Evolutionary conservation across 2,888 invertebrate species (phyloP).

Genomic region (Tetragnatha montana): DNA sequence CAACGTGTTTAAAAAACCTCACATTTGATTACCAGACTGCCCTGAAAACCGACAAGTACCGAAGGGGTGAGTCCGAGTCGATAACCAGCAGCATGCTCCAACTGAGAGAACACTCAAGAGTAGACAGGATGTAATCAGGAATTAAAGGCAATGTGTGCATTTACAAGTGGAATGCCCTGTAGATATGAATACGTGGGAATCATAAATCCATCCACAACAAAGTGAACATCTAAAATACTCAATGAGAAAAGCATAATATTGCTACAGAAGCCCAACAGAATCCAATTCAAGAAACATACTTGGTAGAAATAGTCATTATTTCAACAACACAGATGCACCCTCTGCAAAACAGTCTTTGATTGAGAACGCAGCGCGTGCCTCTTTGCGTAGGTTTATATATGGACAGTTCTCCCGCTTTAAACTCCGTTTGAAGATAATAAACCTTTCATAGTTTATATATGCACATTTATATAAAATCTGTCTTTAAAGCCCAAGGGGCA

Average conservation of each 20-base stretch:
- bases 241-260: slow-evolving; percentile 18
- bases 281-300: not conserved
- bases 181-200: not conserved
- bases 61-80: not conserved
- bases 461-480: slow-evolving; percentile 22
- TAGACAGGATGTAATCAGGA: not conserved
- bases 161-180: not conserved
- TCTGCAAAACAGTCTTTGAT: not conserved
- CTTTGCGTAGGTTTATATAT: slow-evolving; percentile 1
- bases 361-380: not conserved
- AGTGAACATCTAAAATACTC: slow-evolving; percentile 12
- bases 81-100: not conserved
- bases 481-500: slow-evolving; percentile 29
- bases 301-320: slow-evolving; percentile 6
- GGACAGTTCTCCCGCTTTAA: slow-evolving; percentile 1
- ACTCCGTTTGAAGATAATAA: not conserved
- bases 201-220: slow-evolving; percentile 10
- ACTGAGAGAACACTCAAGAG: not conserved
- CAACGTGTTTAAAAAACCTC: not conserved
- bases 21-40: not conserved
- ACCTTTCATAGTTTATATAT: not conserved
- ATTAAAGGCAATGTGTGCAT: not conserved
- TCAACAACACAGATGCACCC: slow-evolving; percentile 11
- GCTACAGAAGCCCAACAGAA: slow-evolving; percentile 29
- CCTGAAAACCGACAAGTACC: not conserved